Conservation (phyloP, 2,113 vertebrate genomes). For the Tenrec ecaudatus region DNA sequence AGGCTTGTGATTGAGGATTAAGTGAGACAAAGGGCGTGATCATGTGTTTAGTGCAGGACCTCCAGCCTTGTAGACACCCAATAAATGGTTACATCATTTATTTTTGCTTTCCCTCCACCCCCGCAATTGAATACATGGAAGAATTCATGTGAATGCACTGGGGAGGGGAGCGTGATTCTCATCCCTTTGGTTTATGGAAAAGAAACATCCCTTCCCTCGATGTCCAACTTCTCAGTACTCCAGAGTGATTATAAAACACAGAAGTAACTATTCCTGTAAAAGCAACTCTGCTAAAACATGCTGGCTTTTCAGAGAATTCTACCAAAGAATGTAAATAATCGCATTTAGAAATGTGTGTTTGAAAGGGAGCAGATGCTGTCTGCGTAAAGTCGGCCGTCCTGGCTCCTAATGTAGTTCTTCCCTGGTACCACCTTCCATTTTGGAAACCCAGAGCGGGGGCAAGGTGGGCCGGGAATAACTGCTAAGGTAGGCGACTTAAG, state of each 20-base stretch:
- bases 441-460: conserved; percentile 22
- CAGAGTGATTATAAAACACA: not conserved
- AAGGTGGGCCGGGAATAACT: not conserved
- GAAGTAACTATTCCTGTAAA: conserved; percentile 42
- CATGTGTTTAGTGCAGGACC: not conserved
- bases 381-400: not conserved
- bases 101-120: not conserved
- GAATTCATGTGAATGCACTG: not conserved
- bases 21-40: not conserved
- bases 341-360: conserved; percentile 37
- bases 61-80: not conserved
- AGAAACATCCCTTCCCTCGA: conserved; percentile 22
- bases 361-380: not conserved
- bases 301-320: conserved; percentile 59
- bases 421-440: conserved; percentile 15
- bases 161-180: not conserved
- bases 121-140: not conserved
- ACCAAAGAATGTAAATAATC: conserved; percentile 37
- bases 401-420: not conserved
- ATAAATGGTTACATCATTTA: not conserved
- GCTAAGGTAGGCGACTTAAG: conserved; percentile 14
- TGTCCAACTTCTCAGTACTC: conserved; percentile 14
- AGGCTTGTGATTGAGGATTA: not conserved
- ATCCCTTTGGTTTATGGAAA: not conserved
- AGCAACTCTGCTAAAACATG: not conserved